Conservation (phyloP, 2,797 vertebrate genomes). For the Spinus pinus region DNA sequence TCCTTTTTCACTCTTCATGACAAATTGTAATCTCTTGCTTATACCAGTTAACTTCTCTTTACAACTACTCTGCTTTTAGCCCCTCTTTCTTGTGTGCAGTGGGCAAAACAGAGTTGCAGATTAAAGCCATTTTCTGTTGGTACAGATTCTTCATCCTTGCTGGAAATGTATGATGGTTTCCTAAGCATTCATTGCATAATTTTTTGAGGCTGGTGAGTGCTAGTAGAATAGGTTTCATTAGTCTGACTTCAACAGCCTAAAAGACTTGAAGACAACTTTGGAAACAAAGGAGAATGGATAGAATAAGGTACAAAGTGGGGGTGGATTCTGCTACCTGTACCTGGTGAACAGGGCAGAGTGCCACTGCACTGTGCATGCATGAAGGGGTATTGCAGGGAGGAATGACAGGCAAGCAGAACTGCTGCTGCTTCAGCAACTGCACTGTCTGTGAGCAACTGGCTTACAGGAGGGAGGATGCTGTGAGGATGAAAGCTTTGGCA, state of each 20-base stretch:
- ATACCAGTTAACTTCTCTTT: not conserved
- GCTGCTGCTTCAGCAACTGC: not conserved
- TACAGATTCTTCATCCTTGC: not conserved
- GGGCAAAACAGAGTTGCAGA: not conserved
- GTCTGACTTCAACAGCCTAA: not conserved
- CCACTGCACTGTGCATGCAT: not conserved
- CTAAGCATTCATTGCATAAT: not conserved
- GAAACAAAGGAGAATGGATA: not conserved
- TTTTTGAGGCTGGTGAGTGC: not conserved
- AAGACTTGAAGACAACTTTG: not conserved
- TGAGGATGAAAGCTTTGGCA: not conserved
- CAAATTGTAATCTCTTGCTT: not conserved
- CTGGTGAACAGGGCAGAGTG: not conserved
- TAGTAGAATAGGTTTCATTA: not conserved
- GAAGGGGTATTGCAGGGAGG: not conserved
- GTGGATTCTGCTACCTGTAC: not conserved
- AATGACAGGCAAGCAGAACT: not conserved
- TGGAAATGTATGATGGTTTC: not conserved
- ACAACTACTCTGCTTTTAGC: not conserved
- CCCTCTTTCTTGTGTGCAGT: not conserved
- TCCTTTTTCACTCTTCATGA: not conserved
- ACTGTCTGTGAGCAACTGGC: accelerated
- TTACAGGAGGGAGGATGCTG: not conserved
- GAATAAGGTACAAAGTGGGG: not conserved
- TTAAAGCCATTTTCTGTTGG: not conserved